Evolutionary conservation across 1,140 invertebrate species (phyloP).

Genomic region (Drosophila lacertosa): DNA sequence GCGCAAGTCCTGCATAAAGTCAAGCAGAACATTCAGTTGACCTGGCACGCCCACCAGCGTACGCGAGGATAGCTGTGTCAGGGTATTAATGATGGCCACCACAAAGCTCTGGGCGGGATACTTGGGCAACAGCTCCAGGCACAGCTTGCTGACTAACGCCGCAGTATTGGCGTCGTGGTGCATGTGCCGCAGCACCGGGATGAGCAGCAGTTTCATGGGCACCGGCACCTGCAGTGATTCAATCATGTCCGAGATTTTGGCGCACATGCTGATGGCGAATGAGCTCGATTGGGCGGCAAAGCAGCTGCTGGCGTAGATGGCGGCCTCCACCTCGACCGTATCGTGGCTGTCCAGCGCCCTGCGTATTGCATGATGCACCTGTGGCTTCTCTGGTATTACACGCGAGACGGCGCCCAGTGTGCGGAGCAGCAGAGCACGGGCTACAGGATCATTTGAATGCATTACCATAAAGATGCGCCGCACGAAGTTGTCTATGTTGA

Average conservation of each 20-base stretch:
- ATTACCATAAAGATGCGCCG: slow-evolving; percentile 96
- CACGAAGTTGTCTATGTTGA: slow-evolving; percentile 98
- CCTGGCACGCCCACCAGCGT: slow-evolving; percentile 96
- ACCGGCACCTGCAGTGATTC: slow-evolving; percentile 95
- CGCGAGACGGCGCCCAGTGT: slow-evolving; percentile 96
- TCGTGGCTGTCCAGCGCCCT: slow-evolving; percentile 97
- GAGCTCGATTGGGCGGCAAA: slow-evolving; percentile 96
- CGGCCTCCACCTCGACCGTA: slow-evolving; percentile 96
- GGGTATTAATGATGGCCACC: slow-evolving; percentile 92
- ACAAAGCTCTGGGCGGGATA: slow-evolving; percentile 96
- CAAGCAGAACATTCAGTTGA: slow-evolving; percentile 88
- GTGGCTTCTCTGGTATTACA: slow-evolving; percentile 96
- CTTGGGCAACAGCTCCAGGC: slow-evolving; percentile 91
- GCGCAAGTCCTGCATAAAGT: slow-evolving; percentile 86
- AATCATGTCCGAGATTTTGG: slow-evolving; percentile 98
- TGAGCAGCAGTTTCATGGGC: slow-evolving; percentile 95
- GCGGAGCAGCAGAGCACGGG: slow-evolving; percentile 94
- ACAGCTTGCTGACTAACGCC: slow-evolving; percentile 91
- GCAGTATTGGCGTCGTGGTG: slow-evolving; percentile 95
- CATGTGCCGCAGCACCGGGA: slow-evolving; percentile 96
- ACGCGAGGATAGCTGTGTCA: slow-evolving; percentile 93
- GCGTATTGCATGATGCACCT: slow-evolving; percentile 97
- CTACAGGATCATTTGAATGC: slow-evolving; percentile 98
- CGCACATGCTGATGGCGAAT: slow-evolving; percentile 98
- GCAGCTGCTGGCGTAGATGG: slow-evolving; percentile 96